These are phyloP conservation scores for Phoxinus dragarum DNA, from an alignment of 2,797 vertebrate genomes.

Conservation along the genomic window DNA sequence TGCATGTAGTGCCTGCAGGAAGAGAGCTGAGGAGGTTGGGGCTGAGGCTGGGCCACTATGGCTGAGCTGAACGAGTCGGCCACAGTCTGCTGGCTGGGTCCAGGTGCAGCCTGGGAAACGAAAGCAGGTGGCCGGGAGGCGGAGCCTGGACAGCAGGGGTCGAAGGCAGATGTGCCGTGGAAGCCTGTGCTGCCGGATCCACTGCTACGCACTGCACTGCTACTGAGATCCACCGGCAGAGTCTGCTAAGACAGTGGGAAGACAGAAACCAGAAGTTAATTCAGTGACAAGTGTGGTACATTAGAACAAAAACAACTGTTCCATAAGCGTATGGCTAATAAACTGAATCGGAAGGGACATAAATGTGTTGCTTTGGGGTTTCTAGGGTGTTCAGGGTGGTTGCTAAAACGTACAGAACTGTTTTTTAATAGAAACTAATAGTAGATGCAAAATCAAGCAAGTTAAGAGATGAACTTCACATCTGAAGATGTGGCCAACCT, in stretches of 20 bases:
- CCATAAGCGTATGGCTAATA: neutral
- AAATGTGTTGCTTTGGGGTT: slow-evolving; percentile 1
- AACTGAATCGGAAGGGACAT: neutral
- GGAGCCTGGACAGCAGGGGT: slow-evolving; percentile 96
- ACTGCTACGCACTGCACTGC: slow-evolving; percentile 86
- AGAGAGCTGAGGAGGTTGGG: slow-evolving; percentile 85
- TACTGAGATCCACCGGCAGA: slow-evolving; percentile 96
- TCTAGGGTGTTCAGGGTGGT: neutral
- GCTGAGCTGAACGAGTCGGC: slow-evolving; percentile 88
- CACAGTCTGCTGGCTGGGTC: slow-evolving; percentile 86
- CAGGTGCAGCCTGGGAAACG: slow-evolving; percentile 86
- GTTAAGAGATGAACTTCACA: neutral
- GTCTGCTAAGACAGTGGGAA: slow-evolving; percentile 81
- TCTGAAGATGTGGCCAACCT: neutral
- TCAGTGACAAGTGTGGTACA: neutral
- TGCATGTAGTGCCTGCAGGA: slow-evolving; percentile 93
- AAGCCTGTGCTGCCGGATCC: slow-evolving; percentile 83
- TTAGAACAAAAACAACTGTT: neutral
- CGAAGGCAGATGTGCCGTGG: slow-evolving; percentile 94
- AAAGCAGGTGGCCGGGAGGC: slow-evolving; percentile 88
- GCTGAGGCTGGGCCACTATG: slow-evolving; percentile 88
- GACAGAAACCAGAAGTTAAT: neutral
- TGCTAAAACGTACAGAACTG: neutral
- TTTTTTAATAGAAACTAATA: neutral
- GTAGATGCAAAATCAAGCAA: neutral